Evolutionary conservation across 2,113 vertebrate species (phyloP), one percentile per base, ranked within the genome.

Genomic region (Laterallus jamaicensis): DNA sequence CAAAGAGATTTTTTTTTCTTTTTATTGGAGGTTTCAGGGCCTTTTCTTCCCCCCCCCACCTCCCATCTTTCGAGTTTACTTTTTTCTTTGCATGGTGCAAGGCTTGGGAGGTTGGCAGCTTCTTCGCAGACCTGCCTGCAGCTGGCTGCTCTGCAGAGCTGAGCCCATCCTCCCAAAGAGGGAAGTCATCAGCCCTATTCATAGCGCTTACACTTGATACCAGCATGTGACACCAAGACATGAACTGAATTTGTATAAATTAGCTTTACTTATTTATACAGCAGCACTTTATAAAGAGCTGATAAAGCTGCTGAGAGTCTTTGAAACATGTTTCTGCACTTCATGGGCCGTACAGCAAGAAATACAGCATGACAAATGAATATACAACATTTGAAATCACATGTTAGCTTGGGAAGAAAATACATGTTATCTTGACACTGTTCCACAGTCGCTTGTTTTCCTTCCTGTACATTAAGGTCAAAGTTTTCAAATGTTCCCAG

Each of bases 111-210:
- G 24, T 37, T 37, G 64, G 25, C 17, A 32, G 50, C 58, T 93
- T 35, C 56, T 64, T 81, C 32, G 15, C 25, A 66, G 90, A 8
- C 25, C 22, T 76, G 71, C 55, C 58, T 91, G 67, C 90, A 94
- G 71, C 92, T 91, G 77, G 77, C 56, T 71, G 77, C 69, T 82
- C 66, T 85, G 49, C 29, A 19, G 0, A 82, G 56, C 26, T 0
- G 0, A 92, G 73, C 67, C 66, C 17, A 2, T 86, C 39, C 77
- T 86, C 52, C 40, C 16, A 3, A 76, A 69, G 49, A 92, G 37
- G 93, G 89, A 92, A 97, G 49, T 92, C 86, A 87, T 90, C 86
- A 74, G 82, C 82, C 59, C 71, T 77, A 88, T 86, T 94, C 88
- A 88, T 69, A 89, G 74, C 9, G 7, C 40, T 56, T 52, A 42